Evolutionary conservation across 1,140 invertebrate genomes (phyloP), one percentile per base, ranked within the genome.

Genomic region (Temnothorax nylanderi): DNA sequence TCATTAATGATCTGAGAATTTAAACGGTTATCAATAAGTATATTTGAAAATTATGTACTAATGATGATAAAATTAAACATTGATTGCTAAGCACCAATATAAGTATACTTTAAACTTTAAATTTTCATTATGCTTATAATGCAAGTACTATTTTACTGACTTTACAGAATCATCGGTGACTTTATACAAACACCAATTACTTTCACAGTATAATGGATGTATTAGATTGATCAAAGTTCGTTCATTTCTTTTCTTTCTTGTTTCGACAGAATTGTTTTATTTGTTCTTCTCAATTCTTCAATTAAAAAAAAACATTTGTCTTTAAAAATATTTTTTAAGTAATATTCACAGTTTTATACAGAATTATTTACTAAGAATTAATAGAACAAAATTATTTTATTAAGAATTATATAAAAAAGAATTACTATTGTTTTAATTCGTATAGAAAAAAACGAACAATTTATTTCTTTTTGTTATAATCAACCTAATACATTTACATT

Each of bases 401-500:
- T n/a, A 37, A 49, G 3, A 78, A 13, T 78, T 11, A 47, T 13
- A 34, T 34, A 49, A 44, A 18, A 21, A 26, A 41, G 10, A 75
- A 76, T 56, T 41, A 13, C 10, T 37, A 62, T 60, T 1, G 5
- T 60, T 77, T 77, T 11, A 62, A 26, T 41, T 1, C 7, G 4
- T n/a, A 13, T 37, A 18, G n/a, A 34, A 51, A 60, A 86, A 37
- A 47, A 77, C 51, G 41, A 62, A 65, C 62, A 34, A 77, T 34
- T 47, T 47, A 11, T 37, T 54, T 37, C 4, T 32, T 51, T 81
- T 51, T 58, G 11, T 37, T 13, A 5, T 54, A 47, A 74, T 74
- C 80, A 82, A 82, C 51, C 67, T 54, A 58, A 82, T 82, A 74
- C 54, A 74, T 82, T 72, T 72, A 82, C 47, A 72, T 51, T 51